Evolutionary conservation across 2,113 vertebrate genomes (phyloP).

Genomic region (Ochotona princeps): DNA sequence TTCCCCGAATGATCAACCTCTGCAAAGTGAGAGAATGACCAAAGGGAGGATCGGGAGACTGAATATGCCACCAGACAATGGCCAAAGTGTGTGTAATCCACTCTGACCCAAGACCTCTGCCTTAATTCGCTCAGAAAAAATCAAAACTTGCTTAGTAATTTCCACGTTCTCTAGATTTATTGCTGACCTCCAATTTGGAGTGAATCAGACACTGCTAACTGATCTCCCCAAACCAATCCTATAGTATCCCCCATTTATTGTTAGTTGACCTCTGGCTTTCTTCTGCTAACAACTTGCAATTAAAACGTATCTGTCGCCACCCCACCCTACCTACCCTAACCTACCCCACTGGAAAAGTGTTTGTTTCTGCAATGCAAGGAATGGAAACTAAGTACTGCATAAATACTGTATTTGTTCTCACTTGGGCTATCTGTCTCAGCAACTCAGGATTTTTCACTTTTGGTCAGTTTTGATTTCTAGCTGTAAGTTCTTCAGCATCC

Average conservation of each 20-base stretch:
- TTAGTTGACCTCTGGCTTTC: background rate
- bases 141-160: background rate
- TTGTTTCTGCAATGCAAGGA: background rate
- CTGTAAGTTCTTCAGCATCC: background rate
- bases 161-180: background rate
- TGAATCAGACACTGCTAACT: background rate
- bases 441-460: background rate
- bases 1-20: background rate
- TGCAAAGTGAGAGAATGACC: constrained; percentile 17
- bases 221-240: background rate
- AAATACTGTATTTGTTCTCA: background rate
- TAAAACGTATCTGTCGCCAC: background rate
- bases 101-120: background rate
- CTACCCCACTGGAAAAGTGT: background rate
- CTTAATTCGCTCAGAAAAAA: background rate
- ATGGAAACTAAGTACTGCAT: background rate
- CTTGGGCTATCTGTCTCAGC: background rate
- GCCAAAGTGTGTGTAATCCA: background rate
- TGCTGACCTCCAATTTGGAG: background rate
- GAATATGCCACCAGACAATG: background rate
- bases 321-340: background rate
- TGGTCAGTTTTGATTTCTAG: background rate
- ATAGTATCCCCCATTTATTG: background rate
- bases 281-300: background rate
- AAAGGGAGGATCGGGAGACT: background rate